These are phyloP conservation scores for Cryptoprocta ferox DNA, from an alignment of 2,797 vertebrate genomes.

Conservation along the genomic window DNA sequence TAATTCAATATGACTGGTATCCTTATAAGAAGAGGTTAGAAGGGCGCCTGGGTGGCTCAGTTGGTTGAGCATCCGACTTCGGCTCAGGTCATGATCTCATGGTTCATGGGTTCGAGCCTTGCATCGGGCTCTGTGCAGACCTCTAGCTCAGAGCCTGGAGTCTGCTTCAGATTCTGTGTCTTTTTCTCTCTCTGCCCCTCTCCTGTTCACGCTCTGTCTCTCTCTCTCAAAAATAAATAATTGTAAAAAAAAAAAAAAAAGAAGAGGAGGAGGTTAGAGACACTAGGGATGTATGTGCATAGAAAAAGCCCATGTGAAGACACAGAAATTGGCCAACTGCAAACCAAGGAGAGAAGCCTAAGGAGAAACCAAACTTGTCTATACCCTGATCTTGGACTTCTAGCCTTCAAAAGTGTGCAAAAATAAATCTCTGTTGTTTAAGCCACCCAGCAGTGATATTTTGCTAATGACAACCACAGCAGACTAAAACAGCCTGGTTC, in stretches of 20 bases:
- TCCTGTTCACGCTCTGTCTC: too few species aligned
- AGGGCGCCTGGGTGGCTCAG: too few species aligned
- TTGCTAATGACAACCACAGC: neutral
- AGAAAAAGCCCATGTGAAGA: neutral
- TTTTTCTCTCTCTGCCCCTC: too few species aligned
- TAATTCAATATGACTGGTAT: neutral
- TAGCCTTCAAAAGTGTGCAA: neutral
- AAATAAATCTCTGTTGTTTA: neutral
- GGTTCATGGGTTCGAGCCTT: too few species aligned
- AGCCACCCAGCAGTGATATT: neutral
- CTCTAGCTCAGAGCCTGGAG: too few species aligned
- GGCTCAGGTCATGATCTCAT: too few species aligned
- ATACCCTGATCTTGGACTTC: neutral
- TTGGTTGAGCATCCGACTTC: too few species aligned
- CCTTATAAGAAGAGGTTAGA: neutral
- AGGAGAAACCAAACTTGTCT: neutral
- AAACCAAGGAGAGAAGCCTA: neutral
- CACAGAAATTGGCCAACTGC: neutral
- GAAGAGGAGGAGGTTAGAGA: neutral
- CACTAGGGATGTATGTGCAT: neutral
- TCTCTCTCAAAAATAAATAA: too few species aligned
- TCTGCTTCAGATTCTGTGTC: too few species aligned
- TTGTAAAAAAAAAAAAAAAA: too few species aligned
- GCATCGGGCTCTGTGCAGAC: too few species aligned
- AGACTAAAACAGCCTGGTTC: neutral